phyloP scores from a whole-genome alignment of 2,888 invertebrate species.

The Cephalotes varians region DNA sequence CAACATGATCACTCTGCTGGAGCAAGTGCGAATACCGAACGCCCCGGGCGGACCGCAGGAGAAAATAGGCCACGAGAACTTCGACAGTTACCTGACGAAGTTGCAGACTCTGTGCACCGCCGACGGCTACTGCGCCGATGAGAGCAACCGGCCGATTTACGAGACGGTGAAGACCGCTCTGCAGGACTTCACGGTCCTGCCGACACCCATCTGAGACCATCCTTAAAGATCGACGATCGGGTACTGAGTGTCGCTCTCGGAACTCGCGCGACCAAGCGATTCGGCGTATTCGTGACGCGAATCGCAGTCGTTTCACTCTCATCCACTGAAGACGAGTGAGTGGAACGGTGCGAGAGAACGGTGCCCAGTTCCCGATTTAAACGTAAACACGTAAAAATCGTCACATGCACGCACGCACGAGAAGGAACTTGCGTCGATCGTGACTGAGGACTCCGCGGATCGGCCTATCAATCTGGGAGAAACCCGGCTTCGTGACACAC shows the following conservation, averaged over 20 bases:
- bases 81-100: constrained; percentile 96
- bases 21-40: constrained; percentile 95
- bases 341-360: constrained; percentile 17
- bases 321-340: constrained; percentile 8
- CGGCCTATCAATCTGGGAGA: constrained; percentile 42
- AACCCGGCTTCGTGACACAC: constrained; percentile 42
- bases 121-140: constrained; percentile 93
- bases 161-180: constrained; percentile 96
- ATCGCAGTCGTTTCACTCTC: constrained; percentile 24
- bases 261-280: constrained; percentile 55
- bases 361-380: constrained; percentile 12
- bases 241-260: constrained; percentile 51
- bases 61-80: constrained; percentile 94
- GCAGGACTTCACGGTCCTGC: constrained; percentile 96
- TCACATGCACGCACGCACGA: neutral
- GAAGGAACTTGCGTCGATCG: constrained; percentile 18
- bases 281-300: constrained; percentile 31
- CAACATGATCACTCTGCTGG: constrained; percentile 96
- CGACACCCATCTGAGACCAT: constrained; percentile 93
- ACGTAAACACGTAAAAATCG: neutral
- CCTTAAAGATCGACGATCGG: constrained; percentile 74
- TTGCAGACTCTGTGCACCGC: constrained; percentile 95
- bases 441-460: constrained; percentile 41
- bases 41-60: constrained; percentile 88
- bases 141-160: constrained; percentile 93